Conservation (phyloP, 2,888 invertebrate species). For the Merodon equestris region DNA sequence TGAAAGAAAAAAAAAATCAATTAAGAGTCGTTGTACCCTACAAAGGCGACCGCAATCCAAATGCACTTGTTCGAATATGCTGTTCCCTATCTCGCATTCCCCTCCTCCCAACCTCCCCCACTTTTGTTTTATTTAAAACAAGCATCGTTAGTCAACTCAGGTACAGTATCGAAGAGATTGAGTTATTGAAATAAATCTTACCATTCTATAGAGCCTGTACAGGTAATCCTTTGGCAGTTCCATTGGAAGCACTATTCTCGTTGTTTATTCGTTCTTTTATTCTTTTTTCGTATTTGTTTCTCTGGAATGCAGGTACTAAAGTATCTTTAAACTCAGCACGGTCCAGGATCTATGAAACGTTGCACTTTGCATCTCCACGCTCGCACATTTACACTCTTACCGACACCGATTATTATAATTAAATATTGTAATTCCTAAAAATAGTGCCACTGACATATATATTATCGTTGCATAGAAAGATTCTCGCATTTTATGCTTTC, state of each 20-base stretch:
- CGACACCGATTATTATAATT: constrained; percentile 47
- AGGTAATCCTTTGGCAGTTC: constrained; percentile 63
- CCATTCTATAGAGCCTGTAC: constrained; percentile 63
- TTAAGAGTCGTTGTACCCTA: constrained; percentile 49
- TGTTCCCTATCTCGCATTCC: too few species aligned
- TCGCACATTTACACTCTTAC: constrained; percentile 28
- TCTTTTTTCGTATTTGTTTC: too few species aligned
- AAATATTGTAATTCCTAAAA: constrained; percentile 58
- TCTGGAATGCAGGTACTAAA: not conserved
- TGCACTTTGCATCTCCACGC: constrained; percentile 53
- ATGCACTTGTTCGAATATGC: too few species aligned
- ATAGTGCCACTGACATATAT: constrained; percentile 62
- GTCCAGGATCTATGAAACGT: constrained; percentile 47
- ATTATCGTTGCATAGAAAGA: constrained; percentile 34
- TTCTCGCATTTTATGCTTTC: constrained; percentile 26
- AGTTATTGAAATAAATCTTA: constrained; percentile 28
- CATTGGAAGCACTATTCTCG: constrained; percentile 27
- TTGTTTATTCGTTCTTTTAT: not conserved
- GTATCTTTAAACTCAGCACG: constrained; percentile 22
- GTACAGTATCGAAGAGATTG: constrained; percentile 7
- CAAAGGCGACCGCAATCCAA: constrained; percentile 49
- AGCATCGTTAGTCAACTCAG: constrained; percentile 18
- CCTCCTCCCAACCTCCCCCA: constrained; percentile 1
- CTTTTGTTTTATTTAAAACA: constrained; percentile 42
- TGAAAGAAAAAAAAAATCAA: constrained; percentile 23